Evolutionary conservation across 2,888 invertebrate genomes (phyloP).

Genomic region (Arctia plantaginis): DNA sequence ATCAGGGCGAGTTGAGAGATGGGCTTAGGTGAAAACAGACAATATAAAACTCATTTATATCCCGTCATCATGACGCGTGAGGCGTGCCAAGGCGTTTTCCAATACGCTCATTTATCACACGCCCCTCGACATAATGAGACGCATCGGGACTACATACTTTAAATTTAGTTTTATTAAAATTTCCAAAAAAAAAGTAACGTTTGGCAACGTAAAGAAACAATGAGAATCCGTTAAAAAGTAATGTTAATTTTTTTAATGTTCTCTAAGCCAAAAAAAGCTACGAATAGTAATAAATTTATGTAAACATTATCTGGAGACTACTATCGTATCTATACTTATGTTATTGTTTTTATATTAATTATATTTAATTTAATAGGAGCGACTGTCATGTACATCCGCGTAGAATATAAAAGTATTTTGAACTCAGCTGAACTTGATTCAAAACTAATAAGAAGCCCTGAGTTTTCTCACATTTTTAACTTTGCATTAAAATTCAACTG

Average conservation of each 20-base stretch:
- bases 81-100: slow-evolving; percentile 83
- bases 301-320: slow-evolving; percentile 25
- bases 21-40: slow-evolving; percentile 83
- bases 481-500: no score
- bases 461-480: no score
- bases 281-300: slow-evolving; percentile 31
- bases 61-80: slow-evolving; percentile 79
- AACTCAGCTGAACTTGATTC: background rate
- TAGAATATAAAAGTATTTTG: background rate
- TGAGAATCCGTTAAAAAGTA: slow-evolving; percentile 43
- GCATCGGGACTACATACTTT: slow-evolving; percentile 75
- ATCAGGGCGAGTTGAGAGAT: slow-evolving; percentile 73
- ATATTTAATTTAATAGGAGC: background rate
- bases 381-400: background rate
- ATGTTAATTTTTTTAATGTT: slow-evolving; percentile 37
- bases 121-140: slow-evolving; percentile 81
- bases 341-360: background rate
- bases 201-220: slow-evolving; percentile 54
- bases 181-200: slow-evolving; percentile 64
- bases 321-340: background rate
- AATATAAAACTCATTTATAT: slow-evolving; percentile 85
- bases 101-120: slow-evolving; percentile 84
- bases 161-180: slow-evolving; percentile 75
- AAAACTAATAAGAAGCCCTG: no score
- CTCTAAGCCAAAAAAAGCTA: slow-evolving; percentile 29